Evolutionary conservation across 2,797 vertebrate genomes (phyloP).

Genomic region (Aselliscus stoliczkanus): DNA sequence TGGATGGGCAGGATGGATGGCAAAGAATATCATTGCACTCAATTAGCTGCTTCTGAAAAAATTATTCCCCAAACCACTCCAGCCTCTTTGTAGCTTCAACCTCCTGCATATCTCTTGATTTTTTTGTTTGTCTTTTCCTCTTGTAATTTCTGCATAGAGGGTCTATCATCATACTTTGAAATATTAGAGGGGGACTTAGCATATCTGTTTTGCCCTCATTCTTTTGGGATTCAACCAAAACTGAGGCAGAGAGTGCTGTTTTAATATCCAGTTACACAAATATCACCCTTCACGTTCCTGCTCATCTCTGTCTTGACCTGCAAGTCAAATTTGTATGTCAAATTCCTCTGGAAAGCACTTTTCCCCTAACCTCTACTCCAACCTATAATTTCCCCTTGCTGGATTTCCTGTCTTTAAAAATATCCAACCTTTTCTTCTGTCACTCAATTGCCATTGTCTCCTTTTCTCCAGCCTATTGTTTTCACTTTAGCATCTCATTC

Average conservation of each 20-base stretch:
- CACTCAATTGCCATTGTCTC: background rate
- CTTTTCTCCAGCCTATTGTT: background rate
- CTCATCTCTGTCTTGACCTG: background rate
- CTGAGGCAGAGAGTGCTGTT: background rate
- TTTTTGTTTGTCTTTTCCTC: background rate
- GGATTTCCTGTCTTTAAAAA: background rate
- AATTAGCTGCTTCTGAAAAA: background rate
- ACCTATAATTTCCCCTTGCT: background rate
- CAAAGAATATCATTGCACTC: background rate
- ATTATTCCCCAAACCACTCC: background rate
- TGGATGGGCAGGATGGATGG: accelerated
- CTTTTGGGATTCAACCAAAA: background rate
- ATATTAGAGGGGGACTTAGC: background rate
- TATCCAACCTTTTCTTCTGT: background rate
- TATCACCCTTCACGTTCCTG: background rate
- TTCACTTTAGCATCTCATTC: background rate
- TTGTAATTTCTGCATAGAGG: background rate
- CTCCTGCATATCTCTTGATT: background rate
- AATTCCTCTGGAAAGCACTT: background rate
- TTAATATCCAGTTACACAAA: background rate
- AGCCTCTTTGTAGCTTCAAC: background rate
- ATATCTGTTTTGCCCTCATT: background rate
- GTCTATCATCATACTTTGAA: background rate
- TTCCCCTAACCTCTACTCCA: background rate
- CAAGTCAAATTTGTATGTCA: background rate